Evolutionary conservation across 2,113 vertebrate species (phyloP), one percentile per base, ranked within the genome.

Genomic region (Anhinga anhinga): DNA sequence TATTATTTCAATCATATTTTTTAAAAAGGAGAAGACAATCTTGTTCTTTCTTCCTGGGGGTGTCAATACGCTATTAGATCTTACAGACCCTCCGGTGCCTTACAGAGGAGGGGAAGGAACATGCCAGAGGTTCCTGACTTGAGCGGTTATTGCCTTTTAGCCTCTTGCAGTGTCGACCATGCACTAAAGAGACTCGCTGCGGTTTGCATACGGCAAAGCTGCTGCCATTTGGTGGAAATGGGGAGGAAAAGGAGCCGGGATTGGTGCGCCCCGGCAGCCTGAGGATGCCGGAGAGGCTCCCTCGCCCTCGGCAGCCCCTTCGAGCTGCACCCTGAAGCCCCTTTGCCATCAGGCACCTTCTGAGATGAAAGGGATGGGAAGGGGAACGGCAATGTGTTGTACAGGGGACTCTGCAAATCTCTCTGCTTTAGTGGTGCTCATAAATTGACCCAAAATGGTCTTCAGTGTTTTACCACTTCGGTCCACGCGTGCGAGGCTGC

Each of bases 401-500:
- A 38, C 34, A 13, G 47, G 40, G 29, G 73, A 45, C 36, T 16
- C 53, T 26, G 21, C 18, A 10, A 7, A 20, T 56, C 82, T 58
- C 67, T 72, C 74, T 81, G 65, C 40, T 85, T 93, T 55, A 71
- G 59, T 52, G 29, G 87, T 42, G 4, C 73, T n/a, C 62, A 30
- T 63, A 38, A 90, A n/a, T 50, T 11, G 65, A 29, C 71, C 76
- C 36, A n/a, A 49, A 83, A 45, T 19, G 49, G 2, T 61, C 32
- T 74, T 85, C 61, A 23, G 5, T 8, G 32, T 50, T 80, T 62
- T 58, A 45, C 78, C 63, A 3, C 17, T 95, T 45, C 13, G 20
- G 27, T 47, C 26, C 20, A 3, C 1, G 10, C 0, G 1, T 29
- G 10, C 2, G 26, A 13, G 10, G n/a, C 59, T 0, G 17, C 42